Evolutionary conservation across 2,797 vertebrate species (phyloP), one percentile per base, ranked within the genome.

Genomic region (Hipposideros larvatus): DNA sequence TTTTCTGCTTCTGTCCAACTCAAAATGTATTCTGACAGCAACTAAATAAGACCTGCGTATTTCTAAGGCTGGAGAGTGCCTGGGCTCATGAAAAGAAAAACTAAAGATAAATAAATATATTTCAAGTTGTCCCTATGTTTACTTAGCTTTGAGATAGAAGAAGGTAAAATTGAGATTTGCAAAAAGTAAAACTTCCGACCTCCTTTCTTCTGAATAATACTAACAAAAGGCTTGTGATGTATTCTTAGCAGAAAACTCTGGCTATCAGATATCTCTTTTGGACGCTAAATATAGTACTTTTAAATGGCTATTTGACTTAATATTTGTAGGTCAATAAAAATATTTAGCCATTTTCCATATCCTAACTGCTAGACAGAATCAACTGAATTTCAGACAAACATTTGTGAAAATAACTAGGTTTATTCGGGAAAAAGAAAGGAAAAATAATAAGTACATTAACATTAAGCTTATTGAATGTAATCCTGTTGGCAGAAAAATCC

Each of bases 21-120:
- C 68, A 91, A 89, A 95, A 80, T 79, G 55, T 94, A 94, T 96
- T 88, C 90, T 77, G 61, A 94, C 4, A 89, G 55, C 48, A 87
- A 92, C 37, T 77, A 96, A 96, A 95, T 86, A 95, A 90, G 37
- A 37, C 59, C 41, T 85, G 16, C 82, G 34, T 61, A 46, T 75
- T 82, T 97, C 68, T 84, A 66, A 96, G 68, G 34, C 24, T 51
- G 65, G 68, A 61, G 87, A 86, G 48, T 22, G 63, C 18, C 61
- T 91, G 59, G 4, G 46, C 73, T 87, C 22, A 71, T 55, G 61
- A 95, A 94, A 91, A 66, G 68, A 73, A 86, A 92, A 78, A 91
- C 7, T 34, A 66, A 59, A 90, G 79, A 90, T 88, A 90, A 94
- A 90, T 73, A 94, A 95, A 92, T 53, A 77, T 65, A 92, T 77